Evolutionary conservation across 2,888 invertebrate genomes (phyloP).

Genomic region (Acleris cristana): DNA sequence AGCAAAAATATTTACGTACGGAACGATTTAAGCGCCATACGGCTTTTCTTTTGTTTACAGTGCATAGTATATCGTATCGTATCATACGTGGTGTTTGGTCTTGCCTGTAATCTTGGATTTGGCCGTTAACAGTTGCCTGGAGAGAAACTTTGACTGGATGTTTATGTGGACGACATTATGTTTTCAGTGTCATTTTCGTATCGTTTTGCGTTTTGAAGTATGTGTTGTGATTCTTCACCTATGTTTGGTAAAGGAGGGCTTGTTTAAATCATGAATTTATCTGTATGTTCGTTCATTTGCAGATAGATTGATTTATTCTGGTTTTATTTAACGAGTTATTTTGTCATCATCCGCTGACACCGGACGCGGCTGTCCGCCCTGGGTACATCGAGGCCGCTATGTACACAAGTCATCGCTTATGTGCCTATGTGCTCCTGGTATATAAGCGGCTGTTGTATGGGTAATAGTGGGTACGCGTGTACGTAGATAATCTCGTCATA

Average conservation of each 20-base stretch:
- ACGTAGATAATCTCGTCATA: constrained; percentile 83
- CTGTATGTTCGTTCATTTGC: not conserved
- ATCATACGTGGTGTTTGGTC: not conserved
- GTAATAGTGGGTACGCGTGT: constrained; percentile 71
- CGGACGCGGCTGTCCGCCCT: constrained; percentile 58
- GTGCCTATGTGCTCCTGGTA: constrained; percentile 69
- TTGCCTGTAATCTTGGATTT: not conserved
- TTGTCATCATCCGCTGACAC: constrained; percentile 72
- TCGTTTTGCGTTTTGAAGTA: not conserved
- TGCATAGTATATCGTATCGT: not conserved
- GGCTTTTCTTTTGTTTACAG: not conserved
- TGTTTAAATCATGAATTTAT: not conserved
- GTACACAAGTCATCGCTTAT: constrained; percentile 77
- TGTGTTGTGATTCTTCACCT: no score
- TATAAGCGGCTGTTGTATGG: constrained; percentile 69
- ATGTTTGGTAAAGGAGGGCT: not conserved
- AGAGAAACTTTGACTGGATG: not conserved
- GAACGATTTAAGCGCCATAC: not conserved
- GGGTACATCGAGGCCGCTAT: constrained; percentile 78
- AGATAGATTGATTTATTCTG: constrained; percentile 18
- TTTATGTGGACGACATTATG: not conserved
- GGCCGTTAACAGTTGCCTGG: not conserved
- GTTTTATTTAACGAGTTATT: constrained; percentile 53
- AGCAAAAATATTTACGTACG: constrained; percentile 1
- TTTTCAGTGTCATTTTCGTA: not conserved